Conservation (phyloP, 2,888 invertebrate species). For the Oscheius onirici region DNA sequence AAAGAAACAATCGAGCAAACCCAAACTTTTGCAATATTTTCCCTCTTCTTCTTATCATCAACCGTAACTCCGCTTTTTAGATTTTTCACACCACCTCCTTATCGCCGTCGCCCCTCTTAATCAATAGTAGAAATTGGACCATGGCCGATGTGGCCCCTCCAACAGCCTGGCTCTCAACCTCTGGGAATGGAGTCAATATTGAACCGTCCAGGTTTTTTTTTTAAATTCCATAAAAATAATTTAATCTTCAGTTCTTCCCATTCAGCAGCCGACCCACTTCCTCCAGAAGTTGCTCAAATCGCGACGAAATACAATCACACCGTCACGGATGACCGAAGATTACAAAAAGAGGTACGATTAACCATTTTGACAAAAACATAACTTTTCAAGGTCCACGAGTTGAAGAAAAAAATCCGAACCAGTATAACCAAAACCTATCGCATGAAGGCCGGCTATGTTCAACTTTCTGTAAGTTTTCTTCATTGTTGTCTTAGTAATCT, state of each 20-base stretch:
- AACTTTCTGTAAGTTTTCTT: conserved; percentile 45
- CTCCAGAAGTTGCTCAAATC: conserved; percentile 59
- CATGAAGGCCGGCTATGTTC: conserved; percentile 60
- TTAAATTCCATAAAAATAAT: background rate
- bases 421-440: conserved; percentile 55
- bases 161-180: conserved; percentile 13
- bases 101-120: conserved; percentile 6
- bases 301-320: conserved; percentile 60
- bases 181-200: background rate
- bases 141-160: conserved; percentile 33
- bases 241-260: conserved; percentile 22
- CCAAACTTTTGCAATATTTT: too few species aligned
- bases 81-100: background rate
- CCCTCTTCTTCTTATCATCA: background rate
- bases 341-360: conserved; percentile 43
- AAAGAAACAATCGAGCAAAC: background rate
- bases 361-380: background rate
- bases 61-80: background rate
- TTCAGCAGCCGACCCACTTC: conserved; percentile 48
- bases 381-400: conserved; percentile 40
- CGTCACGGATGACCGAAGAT: conserved; percentile 46
- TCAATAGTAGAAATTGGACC: conserved; percentile 20
- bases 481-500: too few species aligned
- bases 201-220: conserved; percentile 25
- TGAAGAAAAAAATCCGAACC: conserved; percentile 54